Percentiles rank a stretch among this genome's conserved stretches.
phyloP scores from a whole-genome alignment of 1,140 invertebrate genomes.

The Archivesica marissinica region DNA sequence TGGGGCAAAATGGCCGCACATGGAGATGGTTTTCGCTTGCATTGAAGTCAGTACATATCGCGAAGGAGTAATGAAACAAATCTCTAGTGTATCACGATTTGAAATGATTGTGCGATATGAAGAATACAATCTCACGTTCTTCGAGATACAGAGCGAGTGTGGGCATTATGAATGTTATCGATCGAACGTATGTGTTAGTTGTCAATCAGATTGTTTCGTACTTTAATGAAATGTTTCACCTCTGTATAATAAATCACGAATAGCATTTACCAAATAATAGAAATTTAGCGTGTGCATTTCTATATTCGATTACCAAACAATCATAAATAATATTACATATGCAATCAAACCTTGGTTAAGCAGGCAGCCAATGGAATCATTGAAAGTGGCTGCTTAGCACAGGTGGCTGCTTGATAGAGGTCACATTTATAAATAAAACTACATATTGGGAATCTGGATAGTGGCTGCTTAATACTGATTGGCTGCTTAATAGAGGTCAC shows the following conservation, averaged over 20 bases:
- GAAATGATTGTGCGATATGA: neutral
- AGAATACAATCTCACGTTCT: neutral
- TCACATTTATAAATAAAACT: too few relatives aligned
- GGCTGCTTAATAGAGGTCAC: too few relatives aligned
- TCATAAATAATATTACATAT: too few relatives aligned
- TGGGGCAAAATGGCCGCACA: constrained; percentile 24
- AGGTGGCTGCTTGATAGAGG: too few relatives aligned
- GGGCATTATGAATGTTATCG: constrained; percentile 26
- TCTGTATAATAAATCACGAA: neutral
- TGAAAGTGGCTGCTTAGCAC: too few relatives aligned
- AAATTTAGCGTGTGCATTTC: neutral
- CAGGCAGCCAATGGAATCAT: too few relatives aligned
- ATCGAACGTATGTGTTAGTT: neutral
- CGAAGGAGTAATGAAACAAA: neutral
- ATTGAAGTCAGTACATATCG: neutral
- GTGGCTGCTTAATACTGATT: too few relatives aligned
- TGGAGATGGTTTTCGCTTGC: neutral
- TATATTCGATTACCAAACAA: too few relatives aligned
- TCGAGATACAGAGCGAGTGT: neutral
- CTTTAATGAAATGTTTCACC: constrained; percentile 19
- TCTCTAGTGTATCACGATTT: constrained; percentile 6
- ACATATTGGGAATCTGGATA: too few relatives aligned
- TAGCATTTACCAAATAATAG: neutral
- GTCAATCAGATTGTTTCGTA: neutral
- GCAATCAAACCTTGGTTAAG: too few relatives aligned